Conservation (phyloP, 2,888 invertebrate genomes). For the Tribolium freemani region DNA sequence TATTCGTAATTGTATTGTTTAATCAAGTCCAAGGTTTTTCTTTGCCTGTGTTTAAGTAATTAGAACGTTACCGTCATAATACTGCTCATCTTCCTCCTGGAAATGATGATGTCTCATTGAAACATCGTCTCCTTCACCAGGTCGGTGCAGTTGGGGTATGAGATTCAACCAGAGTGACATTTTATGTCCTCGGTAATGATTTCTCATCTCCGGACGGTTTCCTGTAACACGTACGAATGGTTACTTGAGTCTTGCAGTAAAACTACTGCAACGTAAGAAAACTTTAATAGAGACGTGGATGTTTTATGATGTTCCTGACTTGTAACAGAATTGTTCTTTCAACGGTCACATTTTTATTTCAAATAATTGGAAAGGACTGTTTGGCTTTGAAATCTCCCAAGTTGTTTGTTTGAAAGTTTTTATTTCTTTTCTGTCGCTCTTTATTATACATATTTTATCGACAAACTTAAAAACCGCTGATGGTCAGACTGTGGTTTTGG, state of each 20-base stretch:
- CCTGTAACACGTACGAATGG: conserved; percentile 39
- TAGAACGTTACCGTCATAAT: conserved; percentile 78
- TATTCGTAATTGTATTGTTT: neutral
- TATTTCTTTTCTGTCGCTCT: neutral
- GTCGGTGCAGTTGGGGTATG: conserved; percentile 88
- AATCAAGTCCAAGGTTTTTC: neutral
- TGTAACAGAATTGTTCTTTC: neutral
- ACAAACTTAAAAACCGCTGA: no score
- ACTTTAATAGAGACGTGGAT: conserved; percentile 27
- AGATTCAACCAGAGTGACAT: conserved; percentile 92
- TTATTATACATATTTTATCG: neutral
- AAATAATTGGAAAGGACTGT: neutral
- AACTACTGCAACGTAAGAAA: conserved; percentile 21
- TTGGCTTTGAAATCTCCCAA: neutral
- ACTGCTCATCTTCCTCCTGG: conserved; percentile 83
- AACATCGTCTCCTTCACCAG: conserved; percentile 82
- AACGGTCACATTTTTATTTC: neutral
- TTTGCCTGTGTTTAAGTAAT: neutral
- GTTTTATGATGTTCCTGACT: conserved; percentile 20
- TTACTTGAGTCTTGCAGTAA: conserved; percentile 25
- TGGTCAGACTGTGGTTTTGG: no score
- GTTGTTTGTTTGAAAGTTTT: neutral
- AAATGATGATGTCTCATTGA: conserved; percentile 92
- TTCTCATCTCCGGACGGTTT: conserved; percentile 84
- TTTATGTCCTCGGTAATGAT: conserved; percentile 90